These are phyloP conservation scores for Drosophila sucinea DNA, from an alignment of 1,140 invertebrate genomes.

Conservation along the genomic window DNA sequence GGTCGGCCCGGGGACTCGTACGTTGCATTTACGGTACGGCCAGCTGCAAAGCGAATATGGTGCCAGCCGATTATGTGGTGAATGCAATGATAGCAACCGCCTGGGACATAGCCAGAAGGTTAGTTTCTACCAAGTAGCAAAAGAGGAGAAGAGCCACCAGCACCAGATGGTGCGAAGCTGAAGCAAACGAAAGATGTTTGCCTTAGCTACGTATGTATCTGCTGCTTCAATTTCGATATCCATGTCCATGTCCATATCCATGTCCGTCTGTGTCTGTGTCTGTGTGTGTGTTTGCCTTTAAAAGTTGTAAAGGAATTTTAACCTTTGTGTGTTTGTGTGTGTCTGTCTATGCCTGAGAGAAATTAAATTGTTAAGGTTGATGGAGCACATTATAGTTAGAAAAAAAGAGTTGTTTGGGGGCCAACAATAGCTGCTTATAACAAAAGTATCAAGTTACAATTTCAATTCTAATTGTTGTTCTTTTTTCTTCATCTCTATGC, in stretches of 20 bases:
- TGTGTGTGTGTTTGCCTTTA: constrained; percentile 5
- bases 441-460: not conserved
- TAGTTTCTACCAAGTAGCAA: constrained; percentile 12
- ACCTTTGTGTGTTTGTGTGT: not conserved
- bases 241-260: not conserved
- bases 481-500: too few species aligned
- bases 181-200: constrained; percentile 10
- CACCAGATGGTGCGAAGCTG: not conserved
- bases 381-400: not conserved
- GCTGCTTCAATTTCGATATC: constrained; percentile 6
- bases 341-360: constrained; percentile 6
- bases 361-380: constrained; percentile 14
- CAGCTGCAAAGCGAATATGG: constrained; percentile 87
- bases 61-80: constrained; percentile 91
- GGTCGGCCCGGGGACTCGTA: constrained; percentile 87
- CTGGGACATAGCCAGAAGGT: constrained; percentile 86
- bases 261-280: not conserved
- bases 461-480: not conserved
- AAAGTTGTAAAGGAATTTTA: constrained; percentile 13
- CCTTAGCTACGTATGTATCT: constrained; percentile 1
- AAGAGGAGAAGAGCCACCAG: not conserved
- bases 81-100: constrained; percentile 90
- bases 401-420: not conserved
- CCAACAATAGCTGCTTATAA: not conserved
- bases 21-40: constrained; percentile 86